Evolutionary conservation across 2,888 invertebrate genomes (phyloP), one percentile per base, ranked within the genome.

Genomic region (Argyresthia goedartella): DNA sequence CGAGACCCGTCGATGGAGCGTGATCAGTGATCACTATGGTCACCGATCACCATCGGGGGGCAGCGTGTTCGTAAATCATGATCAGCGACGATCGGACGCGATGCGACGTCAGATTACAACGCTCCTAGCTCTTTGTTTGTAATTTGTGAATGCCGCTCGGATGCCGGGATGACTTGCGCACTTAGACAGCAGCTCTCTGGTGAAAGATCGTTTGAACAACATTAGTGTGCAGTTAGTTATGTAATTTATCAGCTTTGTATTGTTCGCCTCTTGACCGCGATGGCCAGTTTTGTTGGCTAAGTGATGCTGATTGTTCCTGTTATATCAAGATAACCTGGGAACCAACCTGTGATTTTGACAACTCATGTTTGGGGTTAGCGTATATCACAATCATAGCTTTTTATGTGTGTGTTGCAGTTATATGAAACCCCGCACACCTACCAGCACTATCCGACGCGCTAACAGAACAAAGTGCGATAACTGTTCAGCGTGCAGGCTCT

Each of bases 41-140:
- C 72, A 25, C 25, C 25, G 25, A 25, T 25, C 25, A 25, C 25
- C 25, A 25, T 25, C 25, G 25, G 25, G 25, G 6, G 25, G 25
- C 25, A 72, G 65, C 73, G 74, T 73, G 73, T 81, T 70, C 79
- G 81, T 84, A 81, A 82, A 82, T 84, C 85, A 85, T 82, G 84
- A 80, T 80, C 81, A 78, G 71, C 76, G 80, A 75, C 79, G 81
- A 82, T 81, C 76, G 74, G 67, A 66, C 73, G 65, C 69, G 82
- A 82, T 82, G 73, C 73, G 75, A 77, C 65, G 82, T 82, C 81
- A 82, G 85, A 85, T 84, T 77, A 79, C 73, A 64, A 62, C 71
- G 78, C 80, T 76, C 70, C 81, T 77, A 77, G 71, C 76, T 73
- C 80, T 79, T 77, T 81, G 78, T 78, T 80, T 80, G 81, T 77